Evolutionary conservation across 1,140 invertebrate genomes (phyloP).

Genomic region (Megalopta genalis): DNA sequence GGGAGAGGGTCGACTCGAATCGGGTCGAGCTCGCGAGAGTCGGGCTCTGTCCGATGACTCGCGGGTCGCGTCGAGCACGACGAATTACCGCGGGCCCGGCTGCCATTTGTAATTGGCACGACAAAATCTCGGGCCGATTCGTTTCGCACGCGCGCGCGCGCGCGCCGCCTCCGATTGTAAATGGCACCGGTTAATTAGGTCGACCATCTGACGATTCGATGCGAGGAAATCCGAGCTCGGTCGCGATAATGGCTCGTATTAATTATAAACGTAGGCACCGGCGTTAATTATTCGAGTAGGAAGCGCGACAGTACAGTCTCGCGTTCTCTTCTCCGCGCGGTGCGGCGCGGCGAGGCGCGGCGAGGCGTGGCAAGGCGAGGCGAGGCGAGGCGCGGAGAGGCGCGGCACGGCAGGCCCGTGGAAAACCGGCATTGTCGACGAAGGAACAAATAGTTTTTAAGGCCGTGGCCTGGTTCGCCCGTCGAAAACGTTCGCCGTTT

Average conservation of each 20-base stretch:
- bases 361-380: too few species aligned
- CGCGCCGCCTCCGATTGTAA: conserved; percentile 45
- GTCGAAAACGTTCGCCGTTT: conserved; percentile 12
- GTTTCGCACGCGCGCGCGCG: conserved; percentile 33
- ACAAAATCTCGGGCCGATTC: conserved; percentile 41
- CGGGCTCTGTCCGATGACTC: too few species aligned
- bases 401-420: not conserved
- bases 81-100: not conserved
- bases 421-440: conserved; percentile 20
- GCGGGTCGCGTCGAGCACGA: not conserved
- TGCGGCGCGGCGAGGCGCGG: too few species aligned
- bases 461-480: not conserved
- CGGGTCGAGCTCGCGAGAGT: too few species aligned
- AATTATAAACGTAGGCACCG: conserved; percentile 54
- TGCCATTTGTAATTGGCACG: conserved; percentile 34
- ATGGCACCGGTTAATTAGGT: conserved; percentile 61
- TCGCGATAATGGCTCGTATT: conserved; percentile 58
- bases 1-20: too few species aligned
- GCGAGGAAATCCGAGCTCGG: conserved; percentile 53
- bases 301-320: conserved; percentile 9
- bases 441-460: conserved; percentile 28
- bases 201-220: conserved; percentile 60
- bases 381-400: too few species aligned
- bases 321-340: not conserved
- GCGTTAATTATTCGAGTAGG: conserved; percentile 56